Evolutionary conservation across 2,888 invertebrate species (phyloP).

Genomic region (Drosophila silvestris): DNA sequence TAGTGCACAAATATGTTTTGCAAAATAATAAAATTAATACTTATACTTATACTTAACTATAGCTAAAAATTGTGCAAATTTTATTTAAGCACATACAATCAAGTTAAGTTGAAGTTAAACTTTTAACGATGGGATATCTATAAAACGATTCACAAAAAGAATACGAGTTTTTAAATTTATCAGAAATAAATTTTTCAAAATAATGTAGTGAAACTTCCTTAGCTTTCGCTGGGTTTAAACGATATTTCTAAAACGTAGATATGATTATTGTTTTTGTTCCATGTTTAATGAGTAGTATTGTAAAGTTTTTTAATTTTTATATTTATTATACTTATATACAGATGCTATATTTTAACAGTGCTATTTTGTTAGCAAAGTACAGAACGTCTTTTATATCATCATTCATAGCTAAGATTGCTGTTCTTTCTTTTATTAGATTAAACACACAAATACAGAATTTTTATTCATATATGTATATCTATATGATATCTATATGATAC

Average conservation of each 20-base stretch:
- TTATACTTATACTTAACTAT: too few species aligned
- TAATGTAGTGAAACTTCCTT: not conserved
- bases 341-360: not conserved
- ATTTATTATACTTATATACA: not conserved
- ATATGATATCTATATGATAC: not conserved
- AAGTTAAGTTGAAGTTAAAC: not conserved
- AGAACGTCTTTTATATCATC: not conserved
- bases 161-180: not conserved
- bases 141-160: not conserved
- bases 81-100: not conserved
- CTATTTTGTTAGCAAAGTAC: not conserved
- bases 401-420: not conserved
- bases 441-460: not conserved
- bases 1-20: not conserved
- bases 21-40: not conserved
- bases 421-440: not conserved
- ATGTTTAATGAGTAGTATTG: constrained; percentile 13
- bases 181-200: not conserved
- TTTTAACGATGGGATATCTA: not conserved
- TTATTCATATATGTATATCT: not conserved
- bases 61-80: not conserved
- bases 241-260: not conserved
- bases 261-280: constrained; percentile 1
- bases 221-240: too few species aligned
- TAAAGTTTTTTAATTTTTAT: too few species aligned